phyloP scores from a whole-genome alignment of 2,113 vertebrate genomes.

The Anas platyrhynchos region DNA sequence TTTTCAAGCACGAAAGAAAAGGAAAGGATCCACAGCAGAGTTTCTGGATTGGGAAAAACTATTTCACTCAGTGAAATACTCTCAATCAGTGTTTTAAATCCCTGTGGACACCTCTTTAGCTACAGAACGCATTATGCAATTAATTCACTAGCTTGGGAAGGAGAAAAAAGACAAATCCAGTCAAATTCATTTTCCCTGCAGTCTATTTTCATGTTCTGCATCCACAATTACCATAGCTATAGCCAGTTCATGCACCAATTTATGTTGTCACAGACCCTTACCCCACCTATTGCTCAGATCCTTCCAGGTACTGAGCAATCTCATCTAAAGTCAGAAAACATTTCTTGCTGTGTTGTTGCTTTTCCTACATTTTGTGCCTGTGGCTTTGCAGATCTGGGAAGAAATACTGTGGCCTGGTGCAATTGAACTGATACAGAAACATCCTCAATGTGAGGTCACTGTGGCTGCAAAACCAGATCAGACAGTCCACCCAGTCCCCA shows the following conservation, averaged over 20 bases:
- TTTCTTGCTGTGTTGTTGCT: neutral
- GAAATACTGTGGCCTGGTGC: neutral
- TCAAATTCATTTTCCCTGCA: neutral
- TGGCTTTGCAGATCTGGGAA: neutral
- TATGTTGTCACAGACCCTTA: neutral
- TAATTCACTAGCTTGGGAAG: neutral
- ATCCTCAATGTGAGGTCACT: neutral
- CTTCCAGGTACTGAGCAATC: neutral
- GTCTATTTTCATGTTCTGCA: neutral
- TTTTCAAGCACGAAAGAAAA: conserved; percentile 2
- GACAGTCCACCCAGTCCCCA: neutral
- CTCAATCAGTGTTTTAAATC: neutral
- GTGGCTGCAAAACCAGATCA: neutral
- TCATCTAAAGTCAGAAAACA: neutral
- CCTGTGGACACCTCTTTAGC: neutral
- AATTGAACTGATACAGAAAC: neutral
- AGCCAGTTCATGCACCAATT: neutral
- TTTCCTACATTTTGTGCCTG: neutral
- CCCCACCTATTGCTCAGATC: neutral
- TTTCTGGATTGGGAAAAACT: neutral
- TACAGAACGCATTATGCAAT: neutral
- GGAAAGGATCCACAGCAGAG: neutral
- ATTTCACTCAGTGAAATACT: neutral
- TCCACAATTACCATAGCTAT: neutral
- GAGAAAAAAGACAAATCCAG: neutral